Evolutionary conservation across 2,888 invertebrate genomes (phyloP), one percentile per base, ranked within the genome.

Genomic region (Sinelater perroti): DNA sequence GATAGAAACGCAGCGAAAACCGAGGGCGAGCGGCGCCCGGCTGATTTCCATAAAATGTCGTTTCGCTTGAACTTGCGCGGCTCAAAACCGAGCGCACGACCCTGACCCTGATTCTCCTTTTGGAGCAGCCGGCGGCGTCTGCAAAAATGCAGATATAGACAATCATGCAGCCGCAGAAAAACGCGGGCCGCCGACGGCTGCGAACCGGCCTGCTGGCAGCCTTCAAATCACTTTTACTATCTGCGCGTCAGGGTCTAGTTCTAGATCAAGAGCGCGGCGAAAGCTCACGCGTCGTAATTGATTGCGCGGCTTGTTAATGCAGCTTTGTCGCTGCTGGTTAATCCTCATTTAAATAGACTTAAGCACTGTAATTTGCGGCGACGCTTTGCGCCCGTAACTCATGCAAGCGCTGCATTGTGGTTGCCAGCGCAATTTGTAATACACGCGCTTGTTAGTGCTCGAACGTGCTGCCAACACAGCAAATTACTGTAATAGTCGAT

Each of bases 71-170:
- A 35, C 35, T 35, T 35, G 35, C 14, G 8, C 14, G 24, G 24
- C 40, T 40, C 24, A 13, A 13, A 24, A 24, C 1, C 11, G 40
- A 3, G 14, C 21, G 24, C 13, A 24, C 24, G 16, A 35, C 24
- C 35, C 17, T 21, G 33, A 35, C 35, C 17, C 35, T n/a, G 28
- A 30, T 46, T 54, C 46, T 36, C 31, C 11, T 51, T 54, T 50
- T 54, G 35, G 47, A 56, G 56, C 51, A 13, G 60, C 62, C 56
- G 55, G 62, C 50, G n/a, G 56, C 40, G 45, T 54, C 60, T 36
- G 49, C 45, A 56, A 53, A 60, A 60, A 62, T 60, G 36, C 47
- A 42, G 18, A 14, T 40, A 45, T 36, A 56, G 49, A 57, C 60
- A 61, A 60, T 60, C 57, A n/a, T n/a, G 56, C 38, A 33, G 30